Evolutionary conservation across 2,113 vertebrate species (phyloP).

Genomic region (Galeopterus variegatus): DNA sequence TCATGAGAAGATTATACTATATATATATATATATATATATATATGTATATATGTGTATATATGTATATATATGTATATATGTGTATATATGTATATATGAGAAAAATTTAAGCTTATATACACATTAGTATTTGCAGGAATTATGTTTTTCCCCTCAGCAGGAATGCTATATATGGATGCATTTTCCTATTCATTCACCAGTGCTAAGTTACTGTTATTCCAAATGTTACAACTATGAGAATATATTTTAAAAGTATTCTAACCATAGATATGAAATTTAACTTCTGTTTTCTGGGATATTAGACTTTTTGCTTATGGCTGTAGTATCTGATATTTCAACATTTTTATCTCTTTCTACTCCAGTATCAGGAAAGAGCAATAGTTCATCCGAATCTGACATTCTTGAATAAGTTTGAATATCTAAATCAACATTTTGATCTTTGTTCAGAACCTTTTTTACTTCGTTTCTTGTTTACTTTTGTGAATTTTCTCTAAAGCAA

Average conservation of each 20-base stretch:
- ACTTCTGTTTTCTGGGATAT: neutral
- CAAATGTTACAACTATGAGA: conserved; percentile 30
- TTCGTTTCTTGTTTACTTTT: conserved; percentile 14
- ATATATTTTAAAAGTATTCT: neutral
- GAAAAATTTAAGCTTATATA: neutral
- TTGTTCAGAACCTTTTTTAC: neutral
- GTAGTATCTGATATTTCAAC: neutral
- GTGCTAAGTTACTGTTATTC: neutral
- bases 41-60: too few relatives aligned
- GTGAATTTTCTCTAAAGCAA: neutral
- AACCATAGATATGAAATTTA: neutral
- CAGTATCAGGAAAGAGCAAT: neutral
- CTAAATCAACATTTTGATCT: neutral
- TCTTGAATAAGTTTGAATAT: neutral
- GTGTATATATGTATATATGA: neutral
- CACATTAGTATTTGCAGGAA: neutral
- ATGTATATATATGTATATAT: neutral
- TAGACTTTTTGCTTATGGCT: neutral
- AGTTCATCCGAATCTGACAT: neutral
- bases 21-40: too few relatives aligned
- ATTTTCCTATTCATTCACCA: neutral
- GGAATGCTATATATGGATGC: neutral
- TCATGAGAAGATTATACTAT: neutral
- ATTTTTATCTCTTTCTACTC: conserved; percentile 9
- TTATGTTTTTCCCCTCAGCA: neutral